Evolutionary conservation across 35 echinoderm and acorn worm genomes (phyloP), one percentile per base, ranked within the genome.

Genomic region (Anneissia japonica): DNA sequence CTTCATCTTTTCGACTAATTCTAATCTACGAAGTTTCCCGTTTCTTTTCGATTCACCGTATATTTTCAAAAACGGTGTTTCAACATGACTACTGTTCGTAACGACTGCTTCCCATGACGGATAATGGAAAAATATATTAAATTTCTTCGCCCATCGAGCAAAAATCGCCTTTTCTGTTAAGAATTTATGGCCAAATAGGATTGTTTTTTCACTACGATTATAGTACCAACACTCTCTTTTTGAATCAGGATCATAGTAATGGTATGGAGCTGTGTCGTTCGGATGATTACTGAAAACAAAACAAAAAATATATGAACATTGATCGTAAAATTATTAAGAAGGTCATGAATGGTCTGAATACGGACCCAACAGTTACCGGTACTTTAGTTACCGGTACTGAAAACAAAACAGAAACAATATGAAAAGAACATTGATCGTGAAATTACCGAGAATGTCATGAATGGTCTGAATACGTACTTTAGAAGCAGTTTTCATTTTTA

Each of bases 101-200:
- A 78, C 88, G 33, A 41, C 88, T 30, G 82, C 88, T 26, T 56
- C 37, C 92, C 92, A 94, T 2, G 84, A 85, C 10, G 92, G 92
- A 46, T 90, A 90, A 16, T 80, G 88, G 36, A 94, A 94, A 26
- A 72, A 81, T 31, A 90, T 90, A 26, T 86, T 84, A 55, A 83
- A 72, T 31, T 78, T 79, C 26, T 86, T 81, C 0, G 92, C 89
- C 92, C 92, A 94, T 16, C 88, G 26, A 29, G 83, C 88, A 75
- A 94, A 90, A 4, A 94, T 85, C 30, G 92, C 92, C 14, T 90
- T 88, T 40, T 94, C 92, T 17, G 92, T 94, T 36, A 90, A 35
- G 79, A 94, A 94, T 84, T 90, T 90, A 46, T 94, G 92, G 29
- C 88, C 92, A 2, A 13, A 30, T 11, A n/a, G n/a, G 3, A 90